Percentiles rank a stretch among this genome's conserved stretches.
phyloP scores from a whole-genome alignment of 1,140 invertebrate species.

The Goniozus legneri region DNA sequence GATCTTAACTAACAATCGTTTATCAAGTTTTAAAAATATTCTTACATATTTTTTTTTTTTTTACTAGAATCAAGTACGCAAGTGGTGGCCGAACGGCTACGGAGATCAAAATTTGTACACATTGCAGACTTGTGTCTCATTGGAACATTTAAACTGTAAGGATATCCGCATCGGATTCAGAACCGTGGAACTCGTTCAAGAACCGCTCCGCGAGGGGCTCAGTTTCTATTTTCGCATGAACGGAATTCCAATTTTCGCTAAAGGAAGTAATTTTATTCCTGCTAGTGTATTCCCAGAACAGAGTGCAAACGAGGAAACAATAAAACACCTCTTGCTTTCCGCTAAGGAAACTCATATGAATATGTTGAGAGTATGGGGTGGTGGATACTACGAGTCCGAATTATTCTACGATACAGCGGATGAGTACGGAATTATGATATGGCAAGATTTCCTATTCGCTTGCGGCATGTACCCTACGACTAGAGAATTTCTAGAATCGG shows the following conservation, averaged over 20 bases:
- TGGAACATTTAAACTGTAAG: slow-evolving; percentile 25
- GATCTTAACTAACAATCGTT: no score
- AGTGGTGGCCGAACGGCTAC: slow-evolving; percentile 96
- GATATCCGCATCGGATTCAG: slow-evolving; percentile 74
- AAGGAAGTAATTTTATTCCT: slow-evolving; percentile 96
- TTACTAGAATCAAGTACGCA: slow-evolving; percentile 52
- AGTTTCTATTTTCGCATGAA: slow-evolving; percentile 91
- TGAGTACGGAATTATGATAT: slow-evolving; percentile 76
- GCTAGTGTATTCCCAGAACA: slow-evolving; percentile 81
- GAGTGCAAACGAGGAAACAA: slow-evolving; percentile 52
- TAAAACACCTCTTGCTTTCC: slow-evolving; percentile 65
- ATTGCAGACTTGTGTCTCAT: slow-evolving; percentile 57
- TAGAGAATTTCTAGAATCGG: slow-evolving; percentile 68
- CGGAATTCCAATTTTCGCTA: slow-evolving; percentile 85
- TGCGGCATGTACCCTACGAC: slow-evolving; percentile 90
- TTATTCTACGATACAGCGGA: slow-evolving; percentile 87
- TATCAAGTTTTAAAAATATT: slow-evolving; percentile 7
- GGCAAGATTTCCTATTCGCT: slow-evolving; percentile 98
- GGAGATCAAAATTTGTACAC: slow-evolving; percentile 79
- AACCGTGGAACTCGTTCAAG: slow-evolving; percentile 76
- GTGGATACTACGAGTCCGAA: slow-evolving; percentile 92
- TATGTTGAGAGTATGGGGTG: slow-evolving; percentile 95
- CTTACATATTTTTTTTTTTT: slow-evolving; percentile 12
- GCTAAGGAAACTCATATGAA: slow-evolving; percentile 84
- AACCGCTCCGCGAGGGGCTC: slow-evolving; percentile 64